A percentile compares a stretch with the other conserved stretches of the same genome.
phyloP scores from a whole-genome alignment of 2,113 vertebrate species.

The Nothoprocta pentlandii region DNA sequence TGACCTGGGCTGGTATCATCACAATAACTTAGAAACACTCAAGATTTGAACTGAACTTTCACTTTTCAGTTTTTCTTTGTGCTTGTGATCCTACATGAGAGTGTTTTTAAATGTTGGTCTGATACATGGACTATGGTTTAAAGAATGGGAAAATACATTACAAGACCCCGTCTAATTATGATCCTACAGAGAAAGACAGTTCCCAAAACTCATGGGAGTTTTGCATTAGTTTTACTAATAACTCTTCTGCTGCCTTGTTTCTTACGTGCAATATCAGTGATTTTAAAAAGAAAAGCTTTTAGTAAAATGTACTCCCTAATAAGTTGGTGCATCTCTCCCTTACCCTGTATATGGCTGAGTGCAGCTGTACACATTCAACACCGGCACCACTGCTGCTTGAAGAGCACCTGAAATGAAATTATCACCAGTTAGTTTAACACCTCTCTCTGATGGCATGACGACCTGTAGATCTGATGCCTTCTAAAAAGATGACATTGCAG shows the following conservation, averaged over 20 bases:
- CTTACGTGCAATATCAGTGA: fast-evolving
- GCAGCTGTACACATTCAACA: not conserved
- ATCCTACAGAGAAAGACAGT: not conserved
- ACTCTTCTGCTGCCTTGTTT: fast-evolving
- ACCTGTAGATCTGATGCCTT: not conserved
- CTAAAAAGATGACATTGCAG: not conserved
- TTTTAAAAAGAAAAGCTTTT: not conserved
- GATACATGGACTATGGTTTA: not conserved
- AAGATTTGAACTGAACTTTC: not conserved
- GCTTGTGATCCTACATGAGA: not conserved
- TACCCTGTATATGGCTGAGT: not conserved
- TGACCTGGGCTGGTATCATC: not conserved
- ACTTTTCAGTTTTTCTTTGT: not conserved
- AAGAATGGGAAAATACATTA: not conserved
- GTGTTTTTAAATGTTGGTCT: not conserved
- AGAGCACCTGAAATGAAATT: not conserved
- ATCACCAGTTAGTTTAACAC: not conserved
- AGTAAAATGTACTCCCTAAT: not conserved
- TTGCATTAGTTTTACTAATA: not conserved
- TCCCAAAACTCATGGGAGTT: not conserved
- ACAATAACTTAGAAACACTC: not conserved
- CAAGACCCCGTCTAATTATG: not conserved
- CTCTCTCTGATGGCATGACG: not conserved
- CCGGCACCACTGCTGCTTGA: not conserved
- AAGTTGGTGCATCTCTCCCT: not conserved